Conservation (phyloP, 2,797 vertebrate genomes). For the Rhodeus uyekii region DNA sequence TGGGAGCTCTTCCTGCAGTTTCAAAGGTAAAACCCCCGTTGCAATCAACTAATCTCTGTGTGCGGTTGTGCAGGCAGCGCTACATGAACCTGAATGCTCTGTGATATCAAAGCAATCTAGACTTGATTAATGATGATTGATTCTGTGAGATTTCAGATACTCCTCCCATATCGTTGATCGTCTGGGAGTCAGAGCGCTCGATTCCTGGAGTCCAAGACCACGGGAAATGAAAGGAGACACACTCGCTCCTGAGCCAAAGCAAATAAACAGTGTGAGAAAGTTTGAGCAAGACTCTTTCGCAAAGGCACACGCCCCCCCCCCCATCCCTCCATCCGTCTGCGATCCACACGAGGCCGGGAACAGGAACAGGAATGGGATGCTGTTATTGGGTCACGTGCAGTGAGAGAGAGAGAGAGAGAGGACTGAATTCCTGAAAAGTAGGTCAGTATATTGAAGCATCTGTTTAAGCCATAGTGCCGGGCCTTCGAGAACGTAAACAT, state of each 20-base stretch:
- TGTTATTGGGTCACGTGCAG: constrained; percentile 49
- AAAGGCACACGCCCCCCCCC: not conserved
- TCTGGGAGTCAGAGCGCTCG: constrained; percentile 75
- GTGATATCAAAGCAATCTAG: not conserved
- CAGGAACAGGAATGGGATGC: constrained; percentile 28
- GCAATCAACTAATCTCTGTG: not conserved
- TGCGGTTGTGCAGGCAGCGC: not conserved
- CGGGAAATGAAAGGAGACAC: constrained; percentile 76
- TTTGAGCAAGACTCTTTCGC: constrained; percentile 63
- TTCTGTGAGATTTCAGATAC: constrained; percentile 38
- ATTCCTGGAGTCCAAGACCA: constrained; percentile 70
- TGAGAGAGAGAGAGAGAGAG: constrained; percentile 3
- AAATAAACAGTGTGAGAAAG: constrained; percentile 84
- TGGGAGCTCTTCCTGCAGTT: not conserved
- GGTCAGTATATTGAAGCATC: constrained; percentile 58
- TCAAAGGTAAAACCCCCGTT: not conserved
- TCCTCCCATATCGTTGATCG: constrained; percentile 71
- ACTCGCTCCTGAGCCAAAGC: constrained; percentile 73
- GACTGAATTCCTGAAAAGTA: constrained; percentile 56
- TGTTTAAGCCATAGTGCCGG: constrained; percentile 52
- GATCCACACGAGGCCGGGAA: constrained; percentile 19
- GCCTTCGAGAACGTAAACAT: constrained; percentile 30
- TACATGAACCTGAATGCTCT: not conserved
- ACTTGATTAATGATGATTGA: constrained; percentile 31
- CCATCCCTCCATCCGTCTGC: constrained; percentile 1